phyloP scores from a whole-genome alignment of 2,113 vertebrate genomes.

The Sus scrofa region T2T-Sscrofa CM001155.3:832001-832500 shows the following conservation, averaged over 20 bases:
- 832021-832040: background rate
- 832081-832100: background rate
- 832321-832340: background rate
- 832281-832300: background rate
- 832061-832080: background rate
- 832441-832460: no score
- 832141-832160: background rate
- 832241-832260: background rate
- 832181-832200: background rate
- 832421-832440: no score
- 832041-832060: fast-evolving
- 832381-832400: background rate
- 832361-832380: background rate
- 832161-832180: background rate
- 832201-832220: background rate
- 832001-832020: background rate
- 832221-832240: background rate
- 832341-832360: background rate
- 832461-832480: no score
- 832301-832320: background rate
- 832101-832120: background rate
- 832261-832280: no score
- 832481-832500: background rate
- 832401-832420: background rate
- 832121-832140: background rate